These are phyloP conservation scores for Catocala sponsa DNA, from an alignment of 2,888 invertebrate species.

Conservation along the genomic window DNA sequence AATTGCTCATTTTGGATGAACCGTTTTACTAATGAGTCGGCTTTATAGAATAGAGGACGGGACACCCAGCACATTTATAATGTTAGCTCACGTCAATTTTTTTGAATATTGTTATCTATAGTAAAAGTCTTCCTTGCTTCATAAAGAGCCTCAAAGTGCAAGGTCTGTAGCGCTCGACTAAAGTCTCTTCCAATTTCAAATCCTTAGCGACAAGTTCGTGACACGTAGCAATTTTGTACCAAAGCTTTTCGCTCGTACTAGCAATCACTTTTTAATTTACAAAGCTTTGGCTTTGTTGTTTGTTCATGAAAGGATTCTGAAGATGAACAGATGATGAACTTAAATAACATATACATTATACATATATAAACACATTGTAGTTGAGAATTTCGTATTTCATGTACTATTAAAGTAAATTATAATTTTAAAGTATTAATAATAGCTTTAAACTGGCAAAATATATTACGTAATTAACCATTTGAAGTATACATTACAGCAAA, in stretches of 20 bases:
- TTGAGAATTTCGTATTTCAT: too few relatives aligned
- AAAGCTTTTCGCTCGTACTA: constrained; percentile 14
- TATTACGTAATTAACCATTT: too few relatives aligned
- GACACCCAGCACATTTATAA: constrained; percentile 39
- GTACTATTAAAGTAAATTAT: too few relatives aligned
- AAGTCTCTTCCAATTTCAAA: constrained; percentile 19
- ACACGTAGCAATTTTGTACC: constrained; percentile 35
- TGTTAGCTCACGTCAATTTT: background rate
- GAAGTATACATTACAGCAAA: too few relatives aligned
- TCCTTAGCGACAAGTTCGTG: constrained; percentile 26
- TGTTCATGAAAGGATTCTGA: constrained; percentile 8
- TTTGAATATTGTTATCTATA: background rate
- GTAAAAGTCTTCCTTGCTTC: background rate
- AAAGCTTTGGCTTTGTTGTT: constrained; percentile 13
- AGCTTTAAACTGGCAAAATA: too few relatives aligned
- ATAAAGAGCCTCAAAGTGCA: too few relatives aligned
- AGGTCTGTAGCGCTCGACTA: background rate
- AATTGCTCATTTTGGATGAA: constrained; percentile 69
- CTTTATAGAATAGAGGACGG: constrained; percentile 40
- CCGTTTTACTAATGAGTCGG: constrained; percentile 70
- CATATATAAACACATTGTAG: too few relatives aligned
- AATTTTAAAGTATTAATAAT: too few relatives aligned
- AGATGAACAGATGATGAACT: too few relatives aligned
- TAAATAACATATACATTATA: too few relatives aligned
- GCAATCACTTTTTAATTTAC: constrained; percentile 23